phyloP scores from a whole-genome alignment of 2,113 vertebrate species.

The Antigone vipio region DNA sequence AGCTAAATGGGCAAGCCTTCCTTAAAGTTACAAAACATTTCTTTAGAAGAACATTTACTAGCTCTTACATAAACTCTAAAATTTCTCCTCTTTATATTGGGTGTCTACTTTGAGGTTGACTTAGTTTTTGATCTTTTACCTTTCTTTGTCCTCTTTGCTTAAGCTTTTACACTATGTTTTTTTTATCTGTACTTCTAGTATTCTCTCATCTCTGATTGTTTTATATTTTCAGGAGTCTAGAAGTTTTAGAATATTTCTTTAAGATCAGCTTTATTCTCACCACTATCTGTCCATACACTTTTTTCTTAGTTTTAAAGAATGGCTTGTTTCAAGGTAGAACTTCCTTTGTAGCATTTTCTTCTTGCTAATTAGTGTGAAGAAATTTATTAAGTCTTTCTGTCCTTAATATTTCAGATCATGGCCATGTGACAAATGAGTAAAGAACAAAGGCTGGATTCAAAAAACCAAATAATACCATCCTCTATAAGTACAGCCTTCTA shows the following conservation, averaged over 20 bases:
- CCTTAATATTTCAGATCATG: neutral
- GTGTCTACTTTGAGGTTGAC: conserved; percentile 67
- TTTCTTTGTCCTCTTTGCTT: conserved; percentile 71
- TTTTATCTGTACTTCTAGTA: conserved; percentile 65
- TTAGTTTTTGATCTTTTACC: conserved; percentile 75
- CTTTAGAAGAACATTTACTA: conserved; percentile 67
- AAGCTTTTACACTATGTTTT: conserved; percentile 63
- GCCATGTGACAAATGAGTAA: neutral
- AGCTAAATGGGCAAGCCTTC: conserved; percentile 6
- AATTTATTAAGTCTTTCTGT: neutral
- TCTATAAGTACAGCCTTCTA: neutral
- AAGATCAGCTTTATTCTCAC: conserved; percentile 48
- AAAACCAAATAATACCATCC: neutral
- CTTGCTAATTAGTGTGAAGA: neutral
- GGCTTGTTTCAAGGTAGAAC: conserved; percentile 10
- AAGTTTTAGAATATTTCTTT: conserved; percentile 56
- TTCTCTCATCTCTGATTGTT: conserved; percentile 74
- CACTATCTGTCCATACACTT: conserved; percentile 9
- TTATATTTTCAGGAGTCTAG: conserved; percentile 68
- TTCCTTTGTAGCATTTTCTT: neutral
- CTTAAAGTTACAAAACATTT: conserved; percentile 47
- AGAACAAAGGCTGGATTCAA: neutral
- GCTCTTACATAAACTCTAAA: conserved; percentile 45
- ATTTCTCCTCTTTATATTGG: conserved; percentile 54
- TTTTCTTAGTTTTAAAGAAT: conserved; percentile 19